Evolutionary conservation across 2,888 invertebrate genomes (phyloP).

Genomic region (Leptopilina syphax): DNA sequence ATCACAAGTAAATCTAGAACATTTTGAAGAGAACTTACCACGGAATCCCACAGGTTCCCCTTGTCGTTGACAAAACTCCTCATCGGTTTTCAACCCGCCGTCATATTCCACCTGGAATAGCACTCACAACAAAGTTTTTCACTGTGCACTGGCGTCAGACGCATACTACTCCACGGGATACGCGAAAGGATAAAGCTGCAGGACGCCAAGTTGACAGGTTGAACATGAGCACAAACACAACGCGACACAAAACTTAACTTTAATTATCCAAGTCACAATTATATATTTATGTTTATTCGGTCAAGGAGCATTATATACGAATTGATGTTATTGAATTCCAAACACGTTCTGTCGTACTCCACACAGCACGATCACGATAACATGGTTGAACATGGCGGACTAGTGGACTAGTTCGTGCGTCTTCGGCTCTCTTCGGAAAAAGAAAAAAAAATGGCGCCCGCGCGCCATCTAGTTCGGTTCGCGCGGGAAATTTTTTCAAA

Average conservation of each 20-base stretch:
- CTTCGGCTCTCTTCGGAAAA: conserved; percentile 5
- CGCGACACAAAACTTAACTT: conserved; percentile 16
- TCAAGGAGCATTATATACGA: conserved; percentile 4
- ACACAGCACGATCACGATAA: conserved; percentile 30
- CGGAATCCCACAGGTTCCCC: conserved; percentile 36
- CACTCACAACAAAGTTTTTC: conserved; percentile 39
- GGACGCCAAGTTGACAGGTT: conserved; percentile 21
- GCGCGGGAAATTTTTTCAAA: too few species aligned
- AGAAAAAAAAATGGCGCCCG: not conserved
- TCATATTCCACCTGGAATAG: conserved; percentile 38
- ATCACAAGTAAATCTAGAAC: not conserved
- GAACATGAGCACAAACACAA: conserved; percentile 24
- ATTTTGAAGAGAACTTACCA: not conserved
- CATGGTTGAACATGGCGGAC: conserved; percentile 19
- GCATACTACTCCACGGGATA: conserved; percentile 39
- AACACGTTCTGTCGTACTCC: conserved; percentile 33
- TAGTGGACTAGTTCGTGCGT: not conserved
- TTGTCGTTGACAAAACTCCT: conserved; percentile 43
- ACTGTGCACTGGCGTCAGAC: conserved; percentile 39
- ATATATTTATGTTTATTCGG: not conserved
- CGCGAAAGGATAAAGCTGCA: conserved; percentile 11
- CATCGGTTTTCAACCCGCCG: conserved; percentile 33
- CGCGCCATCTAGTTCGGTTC: not conserved
- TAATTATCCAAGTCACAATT: conserved; percentile 12
- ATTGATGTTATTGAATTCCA: conserved; percentile 36